Evolutionary conservation across 2,113 vertebrate genomes (phyloP).

Genomic region (Neoarius graeffei): DNA sequence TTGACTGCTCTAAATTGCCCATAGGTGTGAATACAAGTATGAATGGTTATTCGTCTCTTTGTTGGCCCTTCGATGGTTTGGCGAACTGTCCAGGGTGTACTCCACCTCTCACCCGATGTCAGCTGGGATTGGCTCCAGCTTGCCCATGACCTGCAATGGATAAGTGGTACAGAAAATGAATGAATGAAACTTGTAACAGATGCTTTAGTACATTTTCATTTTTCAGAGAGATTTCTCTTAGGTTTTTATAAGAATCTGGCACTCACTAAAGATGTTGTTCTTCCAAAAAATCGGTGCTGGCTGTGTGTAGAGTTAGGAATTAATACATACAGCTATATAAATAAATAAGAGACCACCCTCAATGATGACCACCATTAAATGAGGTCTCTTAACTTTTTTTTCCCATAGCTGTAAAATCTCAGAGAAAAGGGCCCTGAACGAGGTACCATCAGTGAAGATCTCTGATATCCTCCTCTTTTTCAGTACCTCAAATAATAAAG

Average conservation of each 20-base stretch:
- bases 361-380: no score
- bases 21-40: no score
- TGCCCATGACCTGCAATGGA: no score
- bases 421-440: background rate
- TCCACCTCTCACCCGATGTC: no score
- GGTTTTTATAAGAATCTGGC: slow-evolving; percentile 28
- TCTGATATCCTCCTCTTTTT: background rate
- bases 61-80: no score
- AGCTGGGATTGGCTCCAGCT: no score
- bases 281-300: background rate
- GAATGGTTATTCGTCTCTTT: no score
- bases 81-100: no score
- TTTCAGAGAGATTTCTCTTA: background rate
- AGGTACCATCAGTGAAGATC: background rate
- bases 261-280: background rate
- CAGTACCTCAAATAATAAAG: background rate
- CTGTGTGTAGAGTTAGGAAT: background rate
- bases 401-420: background rate
- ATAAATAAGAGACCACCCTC: no score
- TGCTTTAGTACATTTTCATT: background rate
- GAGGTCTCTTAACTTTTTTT: no score
- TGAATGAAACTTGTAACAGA: background rate
- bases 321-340: background rate
- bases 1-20: no score
- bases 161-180: no score